Base-by-base conservation (phyloP, 2,797 vertebrate genomes). In the Heliangelus exortis region DNA sequence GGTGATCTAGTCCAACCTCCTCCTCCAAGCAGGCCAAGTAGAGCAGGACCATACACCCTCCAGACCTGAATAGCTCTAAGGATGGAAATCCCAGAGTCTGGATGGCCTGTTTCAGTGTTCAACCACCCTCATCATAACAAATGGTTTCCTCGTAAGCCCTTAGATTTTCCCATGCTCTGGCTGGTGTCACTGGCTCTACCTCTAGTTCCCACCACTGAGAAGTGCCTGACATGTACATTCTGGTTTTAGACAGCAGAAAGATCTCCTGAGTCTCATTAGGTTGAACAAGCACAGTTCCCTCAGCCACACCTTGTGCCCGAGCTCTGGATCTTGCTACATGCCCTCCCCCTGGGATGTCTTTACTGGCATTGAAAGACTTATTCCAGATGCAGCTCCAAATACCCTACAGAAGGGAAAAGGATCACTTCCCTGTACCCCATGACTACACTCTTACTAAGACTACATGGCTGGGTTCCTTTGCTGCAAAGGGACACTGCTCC, bases 261-360 rank as follows among this genome's bases (percentile, higher is more conserved):
- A 61, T 62, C 78, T 34, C 23, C 23, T 36, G 28, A 61, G 19
- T 22, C 17, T 43, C 54, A 10, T 33, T 47, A 45, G 6, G 18
- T 39, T 53, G 36, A 71, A 57, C 10, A 82, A 66, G 25, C 9
- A 9, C 33, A 47, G 34, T 13, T 39, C 16, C 48, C 28, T 74
- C 31, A 43, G 31, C 8, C 5, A 23, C 31, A 54, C 48, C 12
- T 18, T 1, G 0, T 11, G 10, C 29, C 3, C 6, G 39, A 71
- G 73, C 15, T 29, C 51, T 34, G 20, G 14, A 34, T 39, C 36
- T 6, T 63, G 36, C 28, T 63, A 53, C 5, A 39, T 39, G 39
- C 25, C 21, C 9, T 66, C 39, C 16, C 19, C 47, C 51, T 14
- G 21, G 20, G 77, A 21, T 43, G 19, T 4, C 41, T 48, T 31